phyloP scores from a whole-genome alignment of 2,797 vertebrate genomes.

The Calcarius lapponicus region DNA sequence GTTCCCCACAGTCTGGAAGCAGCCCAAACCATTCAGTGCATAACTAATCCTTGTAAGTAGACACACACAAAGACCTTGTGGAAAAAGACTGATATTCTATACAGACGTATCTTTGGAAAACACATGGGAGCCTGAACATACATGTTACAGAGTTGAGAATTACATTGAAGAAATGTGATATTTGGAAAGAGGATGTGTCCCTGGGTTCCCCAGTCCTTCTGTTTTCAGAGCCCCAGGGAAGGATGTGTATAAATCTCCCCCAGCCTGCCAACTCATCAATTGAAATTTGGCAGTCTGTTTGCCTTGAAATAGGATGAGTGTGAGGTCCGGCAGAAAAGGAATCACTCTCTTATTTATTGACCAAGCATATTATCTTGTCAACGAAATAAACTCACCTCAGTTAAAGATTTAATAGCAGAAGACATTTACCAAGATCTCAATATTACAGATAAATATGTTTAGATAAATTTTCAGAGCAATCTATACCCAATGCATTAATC shows the following conservation, averaged over 20 bases:
- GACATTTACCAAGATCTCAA: neutral
- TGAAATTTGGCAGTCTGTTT: neutral
- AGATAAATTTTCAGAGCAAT: neutral
- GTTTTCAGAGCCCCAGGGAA: neutral
- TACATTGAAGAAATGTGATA: neutral
- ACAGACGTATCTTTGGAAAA: neutral
- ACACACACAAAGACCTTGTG: neutral
- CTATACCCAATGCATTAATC: neutral
- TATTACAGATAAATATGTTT: neutral
- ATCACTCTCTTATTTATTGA: neutral
- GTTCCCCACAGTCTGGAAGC: constrained; percentile 12
- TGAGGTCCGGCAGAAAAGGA: neutral
- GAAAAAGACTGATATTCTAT: neutral
- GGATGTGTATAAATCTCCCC: neutral
- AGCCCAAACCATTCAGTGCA: neutral
- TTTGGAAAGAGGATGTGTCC: neutral
- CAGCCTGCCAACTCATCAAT: neutral
- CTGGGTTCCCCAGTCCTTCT: neutral
- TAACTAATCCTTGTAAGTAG: constrained; percentile 26
- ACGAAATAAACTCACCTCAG: neutral
- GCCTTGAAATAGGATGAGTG: neutral
- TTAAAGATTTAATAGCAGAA: neutral
- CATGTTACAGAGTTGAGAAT: neutral
- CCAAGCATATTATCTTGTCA: neutral
- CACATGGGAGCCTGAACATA: neutral